Evolutionary conservation across 2,113 vertebrate genomes (phyloP).

Genomic region (Rhabdomys dilectus): DNA sequence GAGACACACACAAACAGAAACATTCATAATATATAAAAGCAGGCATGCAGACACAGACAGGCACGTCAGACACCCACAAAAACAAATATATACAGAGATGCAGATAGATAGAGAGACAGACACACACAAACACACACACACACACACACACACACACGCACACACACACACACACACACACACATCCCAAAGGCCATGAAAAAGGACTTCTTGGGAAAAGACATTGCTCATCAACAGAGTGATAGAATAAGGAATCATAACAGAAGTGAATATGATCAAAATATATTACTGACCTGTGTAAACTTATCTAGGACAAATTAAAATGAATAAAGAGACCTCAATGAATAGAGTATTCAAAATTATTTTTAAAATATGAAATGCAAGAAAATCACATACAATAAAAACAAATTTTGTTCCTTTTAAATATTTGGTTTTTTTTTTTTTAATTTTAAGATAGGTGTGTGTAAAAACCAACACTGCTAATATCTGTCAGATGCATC

Average conservation of each 20-base stretch:
- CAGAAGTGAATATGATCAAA: not conserved
- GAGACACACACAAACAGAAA: not conserved
- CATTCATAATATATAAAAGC: not conserved
- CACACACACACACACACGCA: not conserved
- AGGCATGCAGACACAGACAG: not conserved
- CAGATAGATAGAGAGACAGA: not conserved
- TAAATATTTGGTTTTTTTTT: not conserved
- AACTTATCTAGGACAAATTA: not conserved
- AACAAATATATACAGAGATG: not conserved
- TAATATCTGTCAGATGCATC: slow-evolving; percentile 66
- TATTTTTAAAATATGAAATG: not conserved
- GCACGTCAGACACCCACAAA: not conserved
- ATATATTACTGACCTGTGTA: not conserved
- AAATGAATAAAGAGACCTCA: slow-evolving; percentile 3
- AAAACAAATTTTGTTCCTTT: not conserved
- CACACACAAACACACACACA: not conserved
- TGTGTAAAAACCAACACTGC: slow-evolving; percentile 64
- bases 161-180: not conserved
- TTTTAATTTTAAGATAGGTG: slow-evolving; percentile 59
- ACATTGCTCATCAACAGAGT: not conserved
- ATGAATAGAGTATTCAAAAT: not conserved
- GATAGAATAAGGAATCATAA: not conserved
- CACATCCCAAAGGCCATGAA: not conserved
- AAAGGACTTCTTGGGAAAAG: no score
- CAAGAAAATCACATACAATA: not conserved